Base-by-base conservation (phyloP, 2,888 invertebrate genomes). In the Branchipolynoe longqiensis region DNA sequence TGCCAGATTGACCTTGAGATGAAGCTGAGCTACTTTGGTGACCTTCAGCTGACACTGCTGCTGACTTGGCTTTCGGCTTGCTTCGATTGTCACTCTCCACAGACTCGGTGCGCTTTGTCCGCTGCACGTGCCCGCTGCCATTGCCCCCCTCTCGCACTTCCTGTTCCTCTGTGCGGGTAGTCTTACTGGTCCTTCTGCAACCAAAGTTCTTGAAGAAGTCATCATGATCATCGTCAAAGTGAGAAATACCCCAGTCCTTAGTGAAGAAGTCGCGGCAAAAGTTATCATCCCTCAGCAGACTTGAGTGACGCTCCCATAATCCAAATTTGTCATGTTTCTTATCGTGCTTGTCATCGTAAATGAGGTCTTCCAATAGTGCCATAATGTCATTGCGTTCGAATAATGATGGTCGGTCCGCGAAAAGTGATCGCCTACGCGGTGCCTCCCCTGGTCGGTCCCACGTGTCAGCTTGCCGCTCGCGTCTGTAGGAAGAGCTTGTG, bases 261-360 rank as follows among this genome's bases (percentile, higher is more conserved):
- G 78, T 78, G 48, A 78, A 78, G 48, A 78, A 78, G 54, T 78
- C 78, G 8, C 78, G 25, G 48, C 78, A 78, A 28, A 78, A 78
- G 31, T 78, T 33, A 25, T 78, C 78, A 22, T 78, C 78, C 31
- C 31, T 6, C 31, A 78, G 54, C 6, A 78, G 78, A 48, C 31
- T 18, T 1, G 78, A 78, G 31, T 78, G 78, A 3, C 78, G 40
- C 41, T 78, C 41, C 78, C 78, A 78, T 25, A 78, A 48, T 41
- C 22, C 18, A 31, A 3, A 31, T 25, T 78, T 78, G 54, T 78
- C 78, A 12, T 3, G 69, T 38, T 69, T 38, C 18, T 78, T 40
- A 48, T 78, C 48, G 41, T 18, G 18, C 25, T 31, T 41, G 36
- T 22, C 36, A 38, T 69, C 69, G 62, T 62, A 12, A n/a, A 62